phyloP scores from a whole-genome alignment of 2,888 invertebrate genomes.

The Gibbula magus region DNA sequence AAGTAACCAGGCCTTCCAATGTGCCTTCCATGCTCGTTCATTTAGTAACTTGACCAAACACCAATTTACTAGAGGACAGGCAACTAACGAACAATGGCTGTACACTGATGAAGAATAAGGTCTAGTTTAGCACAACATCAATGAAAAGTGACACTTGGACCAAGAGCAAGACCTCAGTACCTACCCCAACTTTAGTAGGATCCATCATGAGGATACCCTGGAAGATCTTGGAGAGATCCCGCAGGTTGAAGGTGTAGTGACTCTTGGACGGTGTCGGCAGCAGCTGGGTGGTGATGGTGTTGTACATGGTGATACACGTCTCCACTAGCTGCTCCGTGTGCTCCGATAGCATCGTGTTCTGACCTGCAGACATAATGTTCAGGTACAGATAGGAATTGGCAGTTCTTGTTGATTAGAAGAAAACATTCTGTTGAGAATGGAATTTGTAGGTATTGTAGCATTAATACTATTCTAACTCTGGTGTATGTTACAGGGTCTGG shows the following conservation, averaged over 20 bases:
- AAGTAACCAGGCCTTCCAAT: no score
- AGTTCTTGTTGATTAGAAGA: no score
- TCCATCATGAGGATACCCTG: conserved; percentile 75
- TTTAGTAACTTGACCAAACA: no score
- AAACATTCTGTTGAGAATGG: no score
- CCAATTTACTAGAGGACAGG: no score
- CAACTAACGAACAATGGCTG: no score
- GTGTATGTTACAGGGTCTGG: no score
- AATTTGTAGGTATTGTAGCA: no score
- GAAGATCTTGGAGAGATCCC: conserved; percentile 75
- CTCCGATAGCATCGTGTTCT: conserved; percentile 44
- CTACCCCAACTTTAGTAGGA: conserved; percentile 68
- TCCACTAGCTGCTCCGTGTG: conserved; percentile 64
- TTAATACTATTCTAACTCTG: no score
- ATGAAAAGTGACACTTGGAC: neutral
- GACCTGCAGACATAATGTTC: conserved; percentile 38
- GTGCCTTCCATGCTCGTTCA: no score
- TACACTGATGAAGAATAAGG: no score
- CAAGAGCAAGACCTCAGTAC: neutral
- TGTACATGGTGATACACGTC: conserved; percentile 71
- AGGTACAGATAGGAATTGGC: no score
- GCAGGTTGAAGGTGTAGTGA: conserved; percentile 76
- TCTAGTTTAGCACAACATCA: neutral
- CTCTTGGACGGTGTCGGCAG: conserved; percentile 75
- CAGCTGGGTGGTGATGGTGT: conserved; percentile 71